Base-by-base conservation (phyloP, 2,113 vertebrate species). In the Paraplagusia blochii region DNA sequence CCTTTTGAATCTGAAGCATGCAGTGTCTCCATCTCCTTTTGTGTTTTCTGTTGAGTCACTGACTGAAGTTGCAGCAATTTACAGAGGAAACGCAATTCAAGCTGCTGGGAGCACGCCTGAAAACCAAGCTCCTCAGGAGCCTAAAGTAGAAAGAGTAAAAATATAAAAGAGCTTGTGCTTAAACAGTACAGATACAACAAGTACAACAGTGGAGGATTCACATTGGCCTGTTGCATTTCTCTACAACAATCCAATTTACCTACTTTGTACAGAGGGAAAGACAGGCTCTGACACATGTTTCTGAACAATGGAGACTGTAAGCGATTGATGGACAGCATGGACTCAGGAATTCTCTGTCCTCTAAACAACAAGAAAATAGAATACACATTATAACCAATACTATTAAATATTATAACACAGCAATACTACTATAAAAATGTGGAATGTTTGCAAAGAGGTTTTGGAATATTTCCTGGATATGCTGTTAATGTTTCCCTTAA, bases 191-290 rank as follows among this genome's bases (percentile, higher is more conserved):
- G 15, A 42, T 16, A 47, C 5, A 56, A 38, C 0, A 33, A 35
- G 1, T 29, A 16, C 2, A 29, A 29, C 22, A 29, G 6, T 6
- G 6, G 6, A 29, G 22, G 22, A 29, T 29, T 29, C 6, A 4
- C 22, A 29, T 29, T 29, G 22, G 22, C 3, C 22, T 29, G 22
- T 29, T 29, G 22, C 22, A 29, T 29, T 29, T 29, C 6, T 4
- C 3, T 29, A 4, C 22, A 29, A 2, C 22, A 29, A 29, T 6
- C 2, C 22, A 29, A 4, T 29, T 29, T 2, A 39, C 78, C 87
- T 18, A 90, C 92, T 85, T 72, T 89, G 75, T 89, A 91, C 7
- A 89, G 45, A 6, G 91, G 88, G 47, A 91, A 89, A 1, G 8
- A 34, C 13, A 90, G 56, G 33, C 64, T 88, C 11, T 85, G 65